phyloP scores from a whole-genome alignment of 2,888 invertebrate species.

The Drosophila anceps region DNA sequence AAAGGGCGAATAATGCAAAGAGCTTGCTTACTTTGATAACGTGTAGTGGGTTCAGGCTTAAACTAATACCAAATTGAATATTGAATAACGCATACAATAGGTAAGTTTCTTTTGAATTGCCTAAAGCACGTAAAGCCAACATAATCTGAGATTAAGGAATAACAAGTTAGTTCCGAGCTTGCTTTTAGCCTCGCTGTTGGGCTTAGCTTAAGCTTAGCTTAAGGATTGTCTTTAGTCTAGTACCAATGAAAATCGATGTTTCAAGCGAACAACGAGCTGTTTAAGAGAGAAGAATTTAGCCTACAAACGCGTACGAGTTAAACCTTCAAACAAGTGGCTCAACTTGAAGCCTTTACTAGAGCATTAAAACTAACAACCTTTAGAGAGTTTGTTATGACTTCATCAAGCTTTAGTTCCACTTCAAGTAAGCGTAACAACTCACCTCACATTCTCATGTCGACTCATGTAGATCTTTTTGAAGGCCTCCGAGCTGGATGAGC shows the following conservation, averaged over 20 bases:
- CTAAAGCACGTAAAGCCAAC: not conserved
- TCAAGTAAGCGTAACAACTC: slow-evolving; percentile 71
- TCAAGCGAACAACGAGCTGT: not conserved
- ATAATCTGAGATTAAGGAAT: not conserved
- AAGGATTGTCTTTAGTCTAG: not conserved
- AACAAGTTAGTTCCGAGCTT: not conserved
- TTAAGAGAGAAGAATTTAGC: not conserved
- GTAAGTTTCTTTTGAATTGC: not conserved
- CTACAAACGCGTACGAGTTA: too few species aligned
- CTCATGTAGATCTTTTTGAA: slow-evolving; percentile 99
- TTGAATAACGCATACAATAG: too few species aligned
- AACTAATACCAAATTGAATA: not conserved
- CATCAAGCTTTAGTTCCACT: not conserved
- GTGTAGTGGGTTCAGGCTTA: too few species aligned
- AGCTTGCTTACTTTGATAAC: too few species aligned
- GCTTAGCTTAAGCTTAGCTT: too few species aligned
- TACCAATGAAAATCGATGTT: not conserved
- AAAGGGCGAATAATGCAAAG: too few species aligned
- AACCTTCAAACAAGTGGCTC: not conserved
- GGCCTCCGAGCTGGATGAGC: slow-evolving; percentile 94
- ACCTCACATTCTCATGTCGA: slow-evolving; percentile 98
- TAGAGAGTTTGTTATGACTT: too few species aligned
- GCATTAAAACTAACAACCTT: not conserved
- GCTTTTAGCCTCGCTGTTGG: too few species aligned
- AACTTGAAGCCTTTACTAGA: not conserved